phyloP scores from a whole-genome alignment of 1,140 invertebrate genomes.

The Scaptomyza pallida region DNA sequence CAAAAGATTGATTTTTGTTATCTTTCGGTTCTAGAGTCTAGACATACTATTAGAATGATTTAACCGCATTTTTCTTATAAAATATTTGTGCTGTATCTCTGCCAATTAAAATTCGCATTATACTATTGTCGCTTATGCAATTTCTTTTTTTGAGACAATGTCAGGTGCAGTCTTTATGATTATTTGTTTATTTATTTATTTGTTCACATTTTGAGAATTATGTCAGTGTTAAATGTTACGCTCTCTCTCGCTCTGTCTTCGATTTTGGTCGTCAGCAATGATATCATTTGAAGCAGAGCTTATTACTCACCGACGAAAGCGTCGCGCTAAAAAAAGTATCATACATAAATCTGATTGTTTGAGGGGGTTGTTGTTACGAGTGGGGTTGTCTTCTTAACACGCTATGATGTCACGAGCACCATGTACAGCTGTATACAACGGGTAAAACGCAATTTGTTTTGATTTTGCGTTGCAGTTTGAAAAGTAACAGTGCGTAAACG shows the following conservation, averaged over 20 bases:
- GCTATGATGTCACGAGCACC: slow-evolving; percentile 38
- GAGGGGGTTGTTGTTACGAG: slow-evolving; percentile 1
- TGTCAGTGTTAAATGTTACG: slow-evolving; percentile 49
- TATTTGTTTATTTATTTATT: slow-evolving; percentile 37
- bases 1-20: too few relatives aligned
- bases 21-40: too few relatives aligned
- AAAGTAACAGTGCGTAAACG: slow-evolving; percentile 9
- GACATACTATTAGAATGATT: too few relatives aligned
- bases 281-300: slow-evolving; percentile 77
- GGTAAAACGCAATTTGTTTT: slow-evolving; percentile 33
- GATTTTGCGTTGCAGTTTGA: slow-evolving; percentile 43
- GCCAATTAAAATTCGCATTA: slow-evolving; percentile 50
- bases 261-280: slow-evolving; percentile 42
- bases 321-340: slow-evolving; percentile 64
- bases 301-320: slow-evolving; percentile 49
- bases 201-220: slow-evolving; percentile 54
- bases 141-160: slow-evolving; percentile 60
- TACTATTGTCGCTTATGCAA: slow-evolving; percentile 70
- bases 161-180: slow-evolving; percentile 62
- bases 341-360: slow-evolving; percentile 11
- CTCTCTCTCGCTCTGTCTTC: background rate
- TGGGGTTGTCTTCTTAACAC: slow-evolving; percentile 5
- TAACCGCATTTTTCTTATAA: too few relatives aligned
- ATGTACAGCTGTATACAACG: slow-evolving; percentile 1
- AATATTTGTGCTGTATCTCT: background rate